phyloP scores from a whole-genome alignment of 1,140 invertebrate species.

The Neotoxoptera formosana region DNA sequence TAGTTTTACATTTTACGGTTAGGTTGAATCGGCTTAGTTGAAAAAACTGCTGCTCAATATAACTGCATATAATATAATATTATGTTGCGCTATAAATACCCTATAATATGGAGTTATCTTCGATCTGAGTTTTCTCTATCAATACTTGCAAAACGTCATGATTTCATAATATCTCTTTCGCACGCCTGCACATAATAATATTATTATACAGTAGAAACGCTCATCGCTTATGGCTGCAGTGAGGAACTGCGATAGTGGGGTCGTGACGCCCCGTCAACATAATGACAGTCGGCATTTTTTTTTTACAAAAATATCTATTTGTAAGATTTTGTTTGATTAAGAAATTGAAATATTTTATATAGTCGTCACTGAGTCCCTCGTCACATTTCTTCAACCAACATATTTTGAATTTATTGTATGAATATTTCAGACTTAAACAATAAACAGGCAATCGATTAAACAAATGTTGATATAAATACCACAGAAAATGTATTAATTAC shows the following conservation, averaged over 20 bases:
- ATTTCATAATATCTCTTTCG: not conserved
- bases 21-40: not conserved
- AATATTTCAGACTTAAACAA: too few relatives aligned
- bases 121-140: not conserved
- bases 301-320: not conserved
- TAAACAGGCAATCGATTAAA: too few relatives aligned
- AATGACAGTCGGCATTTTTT: not conserved
- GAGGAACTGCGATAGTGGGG: too few relatives aligned
- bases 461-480: too few relatives aligned
- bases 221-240: too few relatives aligned
- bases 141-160: not conserved
- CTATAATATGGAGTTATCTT: not conserved
- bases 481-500: too few relatives aligned
- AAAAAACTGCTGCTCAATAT: not conserved
- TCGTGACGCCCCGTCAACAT: not conserved
- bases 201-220: not conserved
- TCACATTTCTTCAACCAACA: too few relatives aligned
- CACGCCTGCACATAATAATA: not conserved
- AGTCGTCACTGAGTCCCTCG: too few relatives aligned
- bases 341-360: not conserved
- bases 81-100: not conserved
- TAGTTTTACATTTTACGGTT: not conserved
- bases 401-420: too few relatives aligned
- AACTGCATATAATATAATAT: not conserved
- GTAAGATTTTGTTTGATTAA: not conserved